Evolutionary conservation across 2,888 invertebrate genomes (phyloP), one percentile per base, ranked within the genome.

Genomic region (Drosophila kambysellisi): DNA sequence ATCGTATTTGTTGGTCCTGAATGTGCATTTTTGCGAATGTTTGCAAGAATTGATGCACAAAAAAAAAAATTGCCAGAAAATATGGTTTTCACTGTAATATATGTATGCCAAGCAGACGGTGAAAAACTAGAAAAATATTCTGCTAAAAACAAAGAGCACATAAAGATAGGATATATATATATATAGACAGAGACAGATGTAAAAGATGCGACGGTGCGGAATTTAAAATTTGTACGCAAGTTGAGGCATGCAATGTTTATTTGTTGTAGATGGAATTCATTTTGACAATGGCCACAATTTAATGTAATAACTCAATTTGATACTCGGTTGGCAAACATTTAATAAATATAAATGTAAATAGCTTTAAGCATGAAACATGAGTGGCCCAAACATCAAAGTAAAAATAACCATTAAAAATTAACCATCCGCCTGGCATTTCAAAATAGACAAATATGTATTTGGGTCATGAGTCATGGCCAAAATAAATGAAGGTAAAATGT

Each of bases 151-250:
- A 74, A 68, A 76, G 59, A 65, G 65, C 52, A 70, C n/a, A n/a
- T 2, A n/a, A 8, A 20, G 20, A 12, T 11, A 12, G 20, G 5
- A 15, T 30, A 30, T 30, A 30, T 30, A 30, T 30, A 30, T 30
- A 30, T 30, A 30, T 30, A 30, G 37, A n/a, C 2, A n/a, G 41
- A 5, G 41, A 1, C 2, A 11, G 20, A 11, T 5, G 5, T 20
- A 43, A 74, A 52, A 60, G 56, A 82, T 75, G 70, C 71, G 79
- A 65, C 70, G 66, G 81, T 79, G 83, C 79, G 86, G 76, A 88
- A 88, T 88, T 86, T 88, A 81, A 88, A 88, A 86, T 88, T 82
- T 74, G 70, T 79, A 79, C 79, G 79, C 81, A 83, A 86, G 83
- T 74, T 83, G 70, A 83, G 68, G 70, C 77, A 79, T 65, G 72